phyloP scores from a whole-genome alignment of 53 echinoderm and acorn worm genomes.

The Holothuria scabra region DNA sequence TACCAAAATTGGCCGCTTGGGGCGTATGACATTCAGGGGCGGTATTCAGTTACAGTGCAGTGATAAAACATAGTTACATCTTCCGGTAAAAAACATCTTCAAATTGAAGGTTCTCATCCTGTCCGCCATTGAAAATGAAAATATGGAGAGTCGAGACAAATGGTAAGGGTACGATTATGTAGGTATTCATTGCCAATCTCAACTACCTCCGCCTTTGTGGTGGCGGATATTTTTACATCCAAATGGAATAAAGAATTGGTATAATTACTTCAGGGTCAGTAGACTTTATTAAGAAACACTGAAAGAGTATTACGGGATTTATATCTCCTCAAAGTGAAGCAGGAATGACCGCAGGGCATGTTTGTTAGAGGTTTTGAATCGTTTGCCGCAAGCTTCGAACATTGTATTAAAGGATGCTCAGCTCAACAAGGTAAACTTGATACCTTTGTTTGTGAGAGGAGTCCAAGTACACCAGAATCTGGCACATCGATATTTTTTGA shows the following conservation, averaged over 20 bases:
- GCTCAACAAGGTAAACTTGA: slow-evolving; percentile 25
- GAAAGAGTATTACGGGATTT: slow-evolving; percentile 10
- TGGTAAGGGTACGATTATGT: slow-evolving; percentile 21
- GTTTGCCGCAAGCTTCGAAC: too few relatives aligned
- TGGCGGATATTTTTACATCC: slow-evolving; percentile 30
- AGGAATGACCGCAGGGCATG: slow-evolving; percentile 19
- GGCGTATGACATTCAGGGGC: slow-evolving; percentile 33
- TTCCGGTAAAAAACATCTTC: slow-evolving; percentile 25
- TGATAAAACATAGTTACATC: slow-evolving; percentile 42
- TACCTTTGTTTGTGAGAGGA: slow-evolving; percentile 18
- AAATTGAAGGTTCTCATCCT: slow-evolving; percentile 17
- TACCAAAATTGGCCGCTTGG: slow-evolving; percentile 20
- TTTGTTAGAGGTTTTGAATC: slow-evolving; percentile 1
- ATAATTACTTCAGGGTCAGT: slow-evolving; percentile 36
- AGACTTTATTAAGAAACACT: slow-evolving; percentile 17
- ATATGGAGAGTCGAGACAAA: slow-evolving; percentile 30
- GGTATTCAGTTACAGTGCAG: slow-evolving; percentile 35
- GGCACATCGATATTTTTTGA: too few relatives aligned
- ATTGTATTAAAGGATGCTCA: slow-evolving; percentile 3
- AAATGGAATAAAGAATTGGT: slow-evolving; percentile 28
- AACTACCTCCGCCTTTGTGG: not conserved
- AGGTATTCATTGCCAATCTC: not conserved
- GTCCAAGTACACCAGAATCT: not conserved
- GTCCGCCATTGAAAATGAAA: not conserved
- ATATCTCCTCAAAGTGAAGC: not conserved